Evolutionary conservation across 2,113 vertebrate species (phyloP).

Genomic region (Pomatorhinus ruficollis): DNA sequence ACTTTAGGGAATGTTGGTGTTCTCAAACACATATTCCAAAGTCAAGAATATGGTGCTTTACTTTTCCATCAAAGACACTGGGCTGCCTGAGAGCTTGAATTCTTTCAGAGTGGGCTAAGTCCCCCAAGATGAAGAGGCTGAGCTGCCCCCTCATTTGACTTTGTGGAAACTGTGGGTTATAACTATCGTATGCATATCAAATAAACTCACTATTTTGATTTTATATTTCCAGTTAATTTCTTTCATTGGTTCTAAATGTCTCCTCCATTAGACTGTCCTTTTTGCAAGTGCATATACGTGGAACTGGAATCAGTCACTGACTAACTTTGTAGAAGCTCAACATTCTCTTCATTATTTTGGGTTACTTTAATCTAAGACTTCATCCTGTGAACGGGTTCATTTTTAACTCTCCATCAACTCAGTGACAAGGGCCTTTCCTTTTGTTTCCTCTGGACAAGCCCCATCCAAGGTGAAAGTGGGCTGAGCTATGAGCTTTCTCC

Average conservation of each 20-base stretch:
- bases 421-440: not conserved
- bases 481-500: not conserved
- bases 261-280: not conserved
- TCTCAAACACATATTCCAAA: not conserved
- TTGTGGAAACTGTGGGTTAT: not conserved
- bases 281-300: not conserved
- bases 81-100: not conserved
- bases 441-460: not conserved
- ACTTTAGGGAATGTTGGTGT: not conserved
- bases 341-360: not conserved
- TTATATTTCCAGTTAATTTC: not conserved
- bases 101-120: not conserved
- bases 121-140: not conserved
- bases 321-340: not conserved
- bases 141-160: not conserved
- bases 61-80: not conserved
- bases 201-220: not conserved
- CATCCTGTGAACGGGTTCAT: not conserved
- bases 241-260: not conserved
- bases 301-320: not conserved
- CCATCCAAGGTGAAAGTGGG: not conserved
- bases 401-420: not conserved
- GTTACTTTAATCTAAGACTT: not conserved
- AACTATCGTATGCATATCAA: accelerated
- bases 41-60: not conserved